Evolutionary conservation across 2,113 vertebrate species (phyloP).

Genomic region (Spheniscus mendiculus): DNA sequence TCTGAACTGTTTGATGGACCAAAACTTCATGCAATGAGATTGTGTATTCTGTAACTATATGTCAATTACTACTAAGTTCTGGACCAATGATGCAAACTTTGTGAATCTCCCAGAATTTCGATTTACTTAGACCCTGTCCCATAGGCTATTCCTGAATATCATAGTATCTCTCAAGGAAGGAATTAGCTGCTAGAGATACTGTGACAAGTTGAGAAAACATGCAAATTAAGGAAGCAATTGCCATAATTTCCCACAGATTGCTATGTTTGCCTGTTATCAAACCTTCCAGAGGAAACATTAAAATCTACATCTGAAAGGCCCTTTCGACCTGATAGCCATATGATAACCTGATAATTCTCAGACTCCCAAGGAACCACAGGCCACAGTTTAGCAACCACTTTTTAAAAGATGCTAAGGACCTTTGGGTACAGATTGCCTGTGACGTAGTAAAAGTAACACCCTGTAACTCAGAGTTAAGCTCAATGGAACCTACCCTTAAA

Average conservation of each 20-base stretch:
- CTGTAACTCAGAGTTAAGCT: background rate
- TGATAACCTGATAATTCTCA: background rate
- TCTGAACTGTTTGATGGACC: background rate
- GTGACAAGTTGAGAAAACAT: background rate
- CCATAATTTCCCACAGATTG: background rate
- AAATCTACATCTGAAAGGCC: background rate
- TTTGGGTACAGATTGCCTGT: background rate
- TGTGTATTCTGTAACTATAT: background rate
- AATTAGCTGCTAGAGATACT: background rate
- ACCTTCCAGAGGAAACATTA: background rate
- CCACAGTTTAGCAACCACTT: background rate
- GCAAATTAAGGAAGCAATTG: background rate
- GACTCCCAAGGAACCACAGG: background rate
- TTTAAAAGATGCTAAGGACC: background rate
- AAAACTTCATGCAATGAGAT: background rate
- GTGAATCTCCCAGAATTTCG: background rate
- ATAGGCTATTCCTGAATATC: background rate
- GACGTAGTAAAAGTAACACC: background rate
- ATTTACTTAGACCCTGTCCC: background rate
- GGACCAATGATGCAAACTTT: background rate
- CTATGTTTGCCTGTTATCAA: background rate
- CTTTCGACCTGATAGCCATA: background rate
- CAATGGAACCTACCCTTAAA: background rate
- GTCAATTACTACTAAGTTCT: background rate
- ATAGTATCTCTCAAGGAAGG: background rate